These are phyloP conservation scores for Nasonia giraulti DNA, from an alignment of 1,140 invertebrate genomes.

Conservation along the genomic window DNA sequence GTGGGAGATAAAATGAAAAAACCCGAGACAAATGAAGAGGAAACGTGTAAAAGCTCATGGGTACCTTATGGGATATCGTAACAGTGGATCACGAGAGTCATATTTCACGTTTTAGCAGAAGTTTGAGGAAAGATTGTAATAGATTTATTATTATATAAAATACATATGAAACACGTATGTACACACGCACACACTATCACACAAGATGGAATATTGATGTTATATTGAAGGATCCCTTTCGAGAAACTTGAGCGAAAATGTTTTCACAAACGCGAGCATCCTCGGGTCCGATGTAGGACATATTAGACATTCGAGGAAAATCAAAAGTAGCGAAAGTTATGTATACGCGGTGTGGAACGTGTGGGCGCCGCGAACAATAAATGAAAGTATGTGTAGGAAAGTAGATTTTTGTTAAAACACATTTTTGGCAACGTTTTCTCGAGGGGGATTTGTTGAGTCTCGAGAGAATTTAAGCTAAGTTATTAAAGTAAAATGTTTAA, in stretches of 20 bases:
- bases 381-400: background rate
- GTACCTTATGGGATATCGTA: background rate
- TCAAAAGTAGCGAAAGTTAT: background rate
- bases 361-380: background rate
- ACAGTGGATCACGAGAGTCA: background rate
- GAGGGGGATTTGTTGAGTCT: background rate
- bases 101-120: background rate
- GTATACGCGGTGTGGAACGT: background rate
- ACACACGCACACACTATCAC: background rate
- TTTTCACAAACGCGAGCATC: background rate
- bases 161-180: background rate
- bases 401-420: conserved; percentile 21
- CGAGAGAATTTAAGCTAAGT: conserved; percentile 33
- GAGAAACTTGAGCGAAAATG: conserved; percentile 20
- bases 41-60: background rate
- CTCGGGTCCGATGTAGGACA: no score
- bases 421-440: conserved; percentile 23
- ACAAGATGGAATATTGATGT: conserved; percentile 1
- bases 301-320: no score
- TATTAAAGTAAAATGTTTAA: conserved; percentile 48
- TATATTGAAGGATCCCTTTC: conserved; percentile 21
- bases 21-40: background rate
- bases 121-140: background rate
- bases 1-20: background rate
- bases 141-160: background rate